Evolutionary conservation across 2,113 vertebrate genomes (phyloP).

Genomic region (Poeciliopsis retropinna): DNA sequence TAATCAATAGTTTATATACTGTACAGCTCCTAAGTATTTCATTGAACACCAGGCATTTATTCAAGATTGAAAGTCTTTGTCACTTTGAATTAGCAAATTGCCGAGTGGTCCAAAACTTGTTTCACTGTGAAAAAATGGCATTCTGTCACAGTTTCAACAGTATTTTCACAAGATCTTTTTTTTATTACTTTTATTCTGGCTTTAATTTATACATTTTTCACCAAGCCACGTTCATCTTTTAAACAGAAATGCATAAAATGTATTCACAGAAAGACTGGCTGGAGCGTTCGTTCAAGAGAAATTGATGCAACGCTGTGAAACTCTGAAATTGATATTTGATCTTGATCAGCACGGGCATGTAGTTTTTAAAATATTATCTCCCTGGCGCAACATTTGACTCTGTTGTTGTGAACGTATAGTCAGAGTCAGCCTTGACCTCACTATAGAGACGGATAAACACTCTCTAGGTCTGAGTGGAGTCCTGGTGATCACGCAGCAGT

Average conservation of each 20-base stretch:
- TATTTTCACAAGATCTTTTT: no score
- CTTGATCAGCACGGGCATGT: neutral
- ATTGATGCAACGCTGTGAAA: neutral
- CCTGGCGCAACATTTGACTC: neutral
- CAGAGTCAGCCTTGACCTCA: constrained; percentile 28
- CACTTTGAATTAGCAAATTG: no score
- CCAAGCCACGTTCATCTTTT: no score
- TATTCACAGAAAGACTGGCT: neutral
- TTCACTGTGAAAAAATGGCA: no score
- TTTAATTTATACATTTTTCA: no score
- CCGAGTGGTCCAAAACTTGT: no score
- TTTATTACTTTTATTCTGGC: no score
- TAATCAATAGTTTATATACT: no score
- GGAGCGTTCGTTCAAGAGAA: neutral
- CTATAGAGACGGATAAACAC: constrained; percentile 22
- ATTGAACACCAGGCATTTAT: no score
- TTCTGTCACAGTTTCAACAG: no score
- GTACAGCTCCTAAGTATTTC: no score
- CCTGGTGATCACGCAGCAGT: constrained; percentile 30
- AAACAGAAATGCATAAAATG: neutral
- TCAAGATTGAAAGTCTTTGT: no score
- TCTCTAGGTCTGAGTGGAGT: constrained; percentile 21
- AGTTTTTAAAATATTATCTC: neutral
- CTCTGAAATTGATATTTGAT: neutral
- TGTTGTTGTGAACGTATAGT: neutral